A percentile compares a stretch with the other conserved stretches of the same genome.
Conservation (phyloP, 1,140 invertebrate species). For the Drosophila seguyi region DNA sequence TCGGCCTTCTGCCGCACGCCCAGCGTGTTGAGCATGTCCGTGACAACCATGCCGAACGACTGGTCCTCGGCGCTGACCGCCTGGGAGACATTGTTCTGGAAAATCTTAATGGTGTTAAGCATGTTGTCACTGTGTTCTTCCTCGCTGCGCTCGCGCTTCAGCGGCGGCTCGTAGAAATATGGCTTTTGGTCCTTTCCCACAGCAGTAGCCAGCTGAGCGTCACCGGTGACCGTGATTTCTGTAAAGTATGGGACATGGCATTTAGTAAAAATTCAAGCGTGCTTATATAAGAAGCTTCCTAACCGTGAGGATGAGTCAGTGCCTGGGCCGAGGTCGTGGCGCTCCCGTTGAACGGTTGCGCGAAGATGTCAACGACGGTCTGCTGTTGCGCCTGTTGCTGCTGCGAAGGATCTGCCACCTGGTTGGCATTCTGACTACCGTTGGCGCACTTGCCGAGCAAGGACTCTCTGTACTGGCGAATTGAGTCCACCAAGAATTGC, state of each 20-base stretch:
- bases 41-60: slow-evolving; percentile 82
- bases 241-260: slow-evolving; percentile 3
- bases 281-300: background rate
- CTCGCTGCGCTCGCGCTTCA: slow-evolving; percentile 78
- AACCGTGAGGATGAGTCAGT: slow-evolving; percentile 80
- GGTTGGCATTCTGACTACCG: slow-evolving; percentile 66
- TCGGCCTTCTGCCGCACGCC: slow-evolving; percentile 81
- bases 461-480: slow-evolving; percentile 79
- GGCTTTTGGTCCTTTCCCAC: slow-evolving; percentile 81
- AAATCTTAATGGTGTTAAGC: slow-evolving; percentile 82
- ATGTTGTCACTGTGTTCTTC: slow-evolving; percentile 83
- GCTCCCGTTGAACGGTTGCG: slow-evolving; percentile 78
- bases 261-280: background rate
- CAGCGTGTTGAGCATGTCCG: slow-evolving; percentile 83
- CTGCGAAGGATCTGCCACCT: slow-evolving; percentile 77
- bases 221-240: slow-evolving; percentile 81
- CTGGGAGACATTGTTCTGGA: slow-evolving; percentile 82
- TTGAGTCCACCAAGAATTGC: slow-evolving; percentile 81
- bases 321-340: slow-evolving; percentile 78
- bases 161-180: slow-evolving; percentile 80
- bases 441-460: slow-evolving; percentile 78
- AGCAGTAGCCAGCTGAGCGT: slow-evolving; percentile 73
- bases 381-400: slow-evolving; percentile 79
- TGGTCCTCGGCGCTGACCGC: slow-evolving; percentile 81
- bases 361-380: slow-evolving; percentile 79